Conservation (phyloP, 2,888 invertebrate genomes). For the Nephrotoma guestfalica region DNA sequence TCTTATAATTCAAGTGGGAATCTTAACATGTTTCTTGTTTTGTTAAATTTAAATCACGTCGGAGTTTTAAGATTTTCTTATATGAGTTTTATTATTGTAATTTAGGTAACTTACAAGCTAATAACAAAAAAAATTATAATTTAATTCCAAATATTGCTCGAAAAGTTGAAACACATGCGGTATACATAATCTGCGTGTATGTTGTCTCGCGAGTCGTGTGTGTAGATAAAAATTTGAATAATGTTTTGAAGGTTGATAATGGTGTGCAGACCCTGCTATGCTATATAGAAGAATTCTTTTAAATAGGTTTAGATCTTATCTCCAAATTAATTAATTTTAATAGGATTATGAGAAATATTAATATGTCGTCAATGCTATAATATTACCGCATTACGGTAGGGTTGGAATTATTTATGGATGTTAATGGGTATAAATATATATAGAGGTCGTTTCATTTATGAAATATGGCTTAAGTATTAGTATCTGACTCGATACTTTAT, state of each 20-base stretch:
- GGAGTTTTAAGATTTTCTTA: background rate
- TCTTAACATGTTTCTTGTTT: background rate
- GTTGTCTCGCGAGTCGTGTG: background rate
- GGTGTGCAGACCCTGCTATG: background rate
- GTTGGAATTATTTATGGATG: background rate
- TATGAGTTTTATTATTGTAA: background rate
- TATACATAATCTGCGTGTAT: background rate
- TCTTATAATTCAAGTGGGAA: background rate
- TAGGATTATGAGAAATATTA: background rate
- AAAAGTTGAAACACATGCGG: background rate
- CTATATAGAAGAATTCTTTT: background rate
- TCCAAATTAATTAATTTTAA: background rate
- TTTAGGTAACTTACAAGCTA: background rate
- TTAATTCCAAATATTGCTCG: background rate
- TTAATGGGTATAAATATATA: too few relatives aligned
- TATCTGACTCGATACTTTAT: background rate
- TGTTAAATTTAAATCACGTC: background rate
- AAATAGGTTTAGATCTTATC: background rate
- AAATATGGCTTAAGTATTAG: background rate
- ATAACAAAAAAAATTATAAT: background rate
- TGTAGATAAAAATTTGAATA: background rate
- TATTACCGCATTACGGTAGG: background rate
- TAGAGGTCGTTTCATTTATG: background rate
- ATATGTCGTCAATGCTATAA: background rate
- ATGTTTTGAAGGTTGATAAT: background rate